Conservation (phyloP, 2,113 vertebrate genomes). For the Myotis yumanensis region DNA sequence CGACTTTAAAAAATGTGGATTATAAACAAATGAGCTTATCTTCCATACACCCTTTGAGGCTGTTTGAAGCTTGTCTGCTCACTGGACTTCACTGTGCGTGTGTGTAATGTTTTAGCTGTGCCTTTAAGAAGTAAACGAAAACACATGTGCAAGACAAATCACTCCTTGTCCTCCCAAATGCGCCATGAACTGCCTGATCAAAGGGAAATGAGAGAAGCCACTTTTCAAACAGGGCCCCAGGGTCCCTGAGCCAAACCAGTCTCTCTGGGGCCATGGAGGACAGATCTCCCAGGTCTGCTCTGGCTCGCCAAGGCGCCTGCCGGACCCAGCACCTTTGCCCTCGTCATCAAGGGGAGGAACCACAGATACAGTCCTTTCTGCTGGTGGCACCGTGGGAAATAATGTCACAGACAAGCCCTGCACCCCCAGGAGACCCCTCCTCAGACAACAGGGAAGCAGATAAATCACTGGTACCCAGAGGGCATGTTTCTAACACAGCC, state of each 20-base stretch:
- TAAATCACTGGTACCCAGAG: neutral
- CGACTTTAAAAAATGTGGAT: neutral
- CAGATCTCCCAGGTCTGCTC: constrained; percentile 42
- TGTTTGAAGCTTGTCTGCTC: constrained; percentile 35
- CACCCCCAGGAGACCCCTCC: neutral
- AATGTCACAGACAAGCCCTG: neutral
- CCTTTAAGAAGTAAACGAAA: constrained; percentile 70
- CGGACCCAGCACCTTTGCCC: constrained; percentile 65
- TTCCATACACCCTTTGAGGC: neutral
- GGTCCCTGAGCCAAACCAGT: constrained; percentile 46
- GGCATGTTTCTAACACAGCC: neutral
- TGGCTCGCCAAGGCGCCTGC: constrained; percentile 7
- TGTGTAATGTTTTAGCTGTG: constrained; percentile 45
- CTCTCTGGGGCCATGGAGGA: constrained; percentile 48
- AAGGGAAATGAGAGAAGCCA: constrained; percentile 70
- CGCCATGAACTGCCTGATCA: constrained; percentile 71
- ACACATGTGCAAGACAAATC: constrained; percentile 75
- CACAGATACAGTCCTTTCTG: neutral
- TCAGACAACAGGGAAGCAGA: neutral
- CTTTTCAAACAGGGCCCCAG: constrained; percentile 66
- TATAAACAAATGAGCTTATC: neutral
- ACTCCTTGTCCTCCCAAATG: constrained; percentile 75
- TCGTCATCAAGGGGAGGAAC: constrained; percentile 46
- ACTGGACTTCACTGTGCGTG: neutral
- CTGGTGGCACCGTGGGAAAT: constrained; percentile 44